Evolutionary conservation across 2,888 invertebrate genomes (phyloP), one percentile per base, ranked within the genome.

Genomic region (Empis livida): DNA sequence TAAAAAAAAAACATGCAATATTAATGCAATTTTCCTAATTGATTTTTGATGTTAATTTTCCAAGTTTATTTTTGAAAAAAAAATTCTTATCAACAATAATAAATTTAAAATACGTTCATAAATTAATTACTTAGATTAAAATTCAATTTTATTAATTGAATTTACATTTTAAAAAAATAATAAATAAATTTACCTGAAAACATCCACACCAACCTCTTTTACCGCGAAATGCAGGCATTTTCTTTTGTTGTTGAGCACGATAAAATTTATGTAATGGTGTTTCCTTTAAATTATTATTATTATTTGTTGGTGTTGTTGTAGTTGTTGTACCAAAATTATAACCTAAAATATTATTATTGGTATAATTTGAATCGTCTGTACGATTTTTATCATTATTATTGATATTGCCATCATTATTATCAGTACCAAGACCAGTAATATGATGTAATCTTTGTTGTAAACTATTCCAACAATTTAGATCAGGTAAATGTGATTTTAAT

Each of bases 181-280:
- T 41, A 32, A n/a, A 20, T 42, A 5, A 17, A 62, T 71, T 73
- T 65, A 88, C 89, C 78, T 89, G 85, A 54, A 89, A 73, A 63
- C 89, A 89, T 60, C 88, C 87, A 76, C 89, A 89, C 76, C 77
- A 77, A 49, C 64, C 69, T 61, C 79, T 74, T 59, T 78, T 74
- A 52, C 82, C 69, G 11, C 69, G 58, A 51, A 69, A 70, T 23
- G 82, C 82, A 64, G 83, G 83, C 84, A 83, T 81, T 57, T 70
- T 69, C 51, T 64, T 65, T 51, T 68, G 66, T 52, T 67, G 69
- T 52, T 67, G 69, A 46, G 63, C 64, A 15, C 67, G 56, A 54
- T 70, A 69, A 59, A 68, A 70, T 44, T 64, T 65, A 55, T 69
- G 70, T 30, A 68, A 56, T 31, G 68, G 67, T 35, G 68, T 68